phyloP scores from a whole-genome alignment of 2,888 invertebrate species.

The Heteromyza rotundicornis region DNA sequence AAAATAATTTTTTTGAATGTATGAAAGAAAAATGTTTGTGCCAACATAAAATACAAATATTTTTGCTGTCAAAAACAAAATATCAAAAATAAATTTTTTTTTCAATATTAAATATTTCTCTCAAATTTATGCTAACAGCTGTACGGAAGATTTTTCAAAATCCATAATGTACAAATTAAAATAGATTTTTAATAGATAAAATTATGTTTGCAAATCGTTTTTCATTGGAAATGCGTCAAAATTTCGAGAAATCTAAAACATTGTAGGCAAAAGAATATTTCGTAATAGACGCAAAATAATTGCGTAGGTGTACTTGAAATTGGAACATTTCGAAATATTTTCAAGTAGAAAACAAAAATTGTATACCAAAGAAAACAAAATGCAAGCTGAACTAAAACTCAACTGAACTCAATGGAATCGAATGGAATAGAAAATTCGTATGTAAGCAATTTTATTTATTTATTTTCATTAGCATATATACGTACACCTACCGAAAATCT shows the following conservation, averaged over 20 bases:
- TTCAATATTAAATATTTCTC: not conserved
- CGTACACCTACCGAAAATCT: not conserved
- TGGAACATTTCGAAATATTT: not conserved
- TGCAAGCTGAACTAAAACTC: not conserved
- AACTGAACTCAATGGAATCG: too few species aligned
- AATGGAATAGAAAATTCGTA: too few species aligned
- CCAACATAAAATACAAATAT: too few species aligned
- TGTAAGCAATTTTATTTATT: not conserved
- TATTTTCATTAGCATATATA: not conserved
- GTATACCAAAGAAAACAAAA: not conserved
- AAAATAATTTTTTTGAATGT: too few species aligned
- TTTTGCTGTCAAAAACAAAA: too few species aligned
- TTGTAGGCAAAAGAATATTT: too few species aligned
- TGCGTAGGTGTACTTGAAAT: not conserved
- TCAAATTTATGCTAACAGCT: not conserved
- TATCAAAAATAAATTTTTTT: not conserved
- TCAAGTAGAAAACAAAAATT: too few species aligned
- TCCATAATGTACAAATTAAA: not conserved
- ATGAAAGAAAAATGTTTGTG: too few species aligned
- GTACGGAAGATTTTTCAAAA: not conserved
- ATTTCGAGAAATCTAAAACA: not conserved
- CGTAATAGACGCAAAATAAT: not conserved
- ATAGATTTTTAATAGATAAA: slow-evolving; percentile 1
- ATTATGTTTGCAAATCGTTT: not conserved
- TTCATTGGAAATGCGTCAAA: not conserved